Conservation (phyloP, 2,113 vertebrate genomes). For the Sakesphorus luctuosus region DNA sequence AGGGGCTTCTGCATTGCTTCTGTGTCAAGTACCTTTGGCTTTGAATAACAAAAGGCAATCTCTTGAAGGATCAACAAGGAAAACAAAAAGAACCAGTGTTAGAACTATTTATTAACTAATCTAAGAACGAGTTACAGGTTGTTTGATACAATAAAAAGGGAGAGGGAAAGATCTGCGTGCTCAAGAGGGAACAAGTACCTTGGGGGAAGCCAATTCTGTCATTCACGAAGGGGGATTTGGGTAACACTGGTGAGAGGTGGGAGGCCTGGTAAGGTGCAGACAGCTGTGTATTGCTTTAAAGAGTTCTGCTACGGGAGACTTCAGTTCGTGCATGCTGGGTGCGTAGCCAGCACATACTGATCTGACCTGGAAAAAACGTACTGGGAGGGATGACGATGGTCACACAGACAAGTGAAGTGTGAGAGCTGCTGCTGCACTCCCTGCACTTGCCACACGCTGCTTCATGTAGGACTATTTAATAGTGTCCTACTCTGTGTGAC, state of each 20-base stretch:
- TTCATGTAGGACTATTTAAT: neutral
- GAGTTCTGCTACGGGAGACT: neutral
- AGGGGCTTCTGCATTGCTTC: constrained; percentile 28
- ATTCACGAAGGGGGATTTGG: neutral
- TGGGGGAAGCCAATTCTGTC: neutral
- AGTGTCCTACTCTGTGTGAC: neutral
- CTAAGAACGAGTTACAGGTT: neutral
- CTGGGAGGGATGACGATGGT: neutral
- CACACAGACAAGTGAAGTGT: neutral
- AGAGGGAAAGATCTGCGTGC: neutral
- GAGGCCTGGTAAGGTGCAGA: neutral
- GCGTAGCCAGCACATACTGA: neutral
- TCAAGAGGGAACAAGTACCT: neutral
- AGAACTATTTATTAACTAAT: constrained; percentile 17
- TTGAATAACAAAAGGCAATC: constrained; percentile 51
- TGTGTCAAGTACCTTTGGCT: neutral
- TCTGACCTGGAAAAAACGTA: neutral
- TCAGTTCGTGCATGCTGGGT: fast-evolving
- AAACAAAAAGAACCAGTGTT: neutral
- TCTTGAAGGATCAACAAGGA: neutral
- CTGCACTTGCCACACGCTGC: neutral
- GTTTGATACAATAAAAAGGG: neutral
- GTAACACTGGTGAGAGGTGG: neutral
- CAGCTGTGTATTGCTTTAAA: neutral
- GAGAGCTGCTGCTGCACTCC: neutral